A percentile compares a stretch with the other conserved stretches of the same genome.
Conservation (phyloP, 2,797 vertebrate genomes). For the Pseudochromis fuscus region DNA sequence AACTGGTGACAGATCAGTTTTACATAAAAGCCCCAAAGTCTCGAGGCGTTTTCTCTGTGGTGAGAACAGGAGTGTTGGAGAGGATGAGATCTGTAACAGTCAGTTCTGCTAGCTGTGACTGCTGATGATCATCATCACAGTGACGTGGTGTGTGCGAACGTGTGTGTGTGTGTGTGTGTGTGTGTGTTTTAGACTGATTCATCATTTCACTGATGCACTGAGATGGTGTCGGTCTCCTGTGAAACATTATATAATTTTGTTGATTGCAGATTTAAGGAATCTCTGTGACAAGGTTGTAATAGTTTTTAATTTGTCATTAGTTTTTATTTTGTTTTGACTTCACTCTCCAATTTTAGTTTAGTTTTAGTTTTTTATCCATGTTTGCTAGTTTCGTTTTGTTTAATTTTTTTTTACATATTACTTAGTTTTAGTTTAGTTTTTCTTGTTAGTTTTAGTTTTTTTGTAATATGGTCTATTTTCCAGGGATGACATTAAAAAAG, state of each 20-base stretch:
- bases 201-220: constrained; percentile 43
- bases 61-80: constrained; percentile 57
- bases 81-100: constrained; percentile 70
- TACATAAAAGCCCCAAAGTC: constrained; percentile 60
- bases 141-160: constrained; percentile 41
- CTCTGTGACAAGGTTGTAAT: too few relatives aligned
- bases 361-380: too few relatives aligned
- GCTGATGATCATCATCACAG: constrained; percentile 59
- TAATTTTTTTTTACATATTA: too few relatives aligned
- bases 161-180: constrained; percentile 31
- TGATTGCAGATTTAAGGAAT: background rate
- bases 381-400: too few relatives aligned
- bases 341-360: too few relatives aligned
- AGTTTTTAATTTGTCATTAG: too few relatives aligned
- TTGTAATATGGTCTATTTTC: too few relatives aligned
- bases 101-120: constrained; percentile 68
- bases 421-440: too few relatives aligned
- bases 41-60: constrained; percentile 48
- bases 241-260: background rate
- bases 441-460: too few relatives aligned
- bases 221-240: too few relatives aligned
- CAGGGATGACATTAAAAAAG: too few relatives aligned
- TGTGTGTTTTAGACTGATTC: constrained; percentile 45
- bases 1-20: constrained; percentile 69
- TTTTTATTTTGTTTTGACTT: too few relatives aligned